Evolutionary conservation across 2,113 vertebrate species (phyloP), one percentile per base, ranked within the genome.

Genomic region (Lutjanus erythropterus): DNA sequence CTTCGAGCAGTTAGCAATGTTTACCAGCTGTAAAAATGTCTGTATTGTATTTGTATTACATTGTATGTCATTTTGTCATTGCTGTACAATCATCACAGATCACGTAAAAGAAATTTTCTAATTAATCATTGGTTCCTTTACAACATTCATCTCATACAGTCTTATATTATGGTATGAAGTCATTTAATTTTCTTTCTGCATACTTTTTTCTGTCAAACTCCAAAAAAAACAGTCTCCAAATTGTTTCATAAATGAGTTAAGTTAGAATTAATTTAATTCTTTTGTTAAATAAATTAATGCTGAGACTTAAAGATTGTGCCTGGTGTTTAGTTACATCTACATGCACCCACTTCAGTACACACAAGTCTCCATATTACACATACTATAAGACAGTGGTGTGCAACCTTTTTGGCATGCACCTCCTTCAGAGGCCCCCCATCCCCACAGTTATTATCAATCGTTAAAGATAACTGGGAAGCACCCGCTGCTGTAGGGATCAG

Each of bases 231-330:
- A 56, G 9, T 58, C 31, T 59, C 65, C 49, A 80, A 62, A 78
- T 75, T 87, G 71, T 75, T 84, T 88, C 27, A 85, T 62, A 58
- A 79, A 66, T 29, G 39, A 68, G 23, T 88, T 70, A 65, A 53
- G 27, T 73, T 81, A 81, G 78, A 53, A 68, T 87, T 88, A 64
- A 91, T 88, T 89, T 88, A 87, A 90, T 86, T 83, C 33, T 87
- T 84, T 77, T 80, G 50, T 87, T 79, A 79, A 90, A 85, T 85
- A 86, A 65, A 78, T 64, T 0, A 47, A 68, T 62, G 35, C 16
- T 52, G 49, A 64, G 47, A 74, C 56, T 61, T 65, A 7, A 31
- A 47, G 33, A 16, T 42, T 67, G 31, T 25, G 61, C 10, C 27
- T 53, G 56, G 35, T 62, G 33, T 61, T 41, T 6, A n/a, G 16